These are phyloP conservation scores for Neopipo cinnamomea DNA, from an alignment of 2,113 vertebrate genomes.

Conservation along the genomic window DNA sequence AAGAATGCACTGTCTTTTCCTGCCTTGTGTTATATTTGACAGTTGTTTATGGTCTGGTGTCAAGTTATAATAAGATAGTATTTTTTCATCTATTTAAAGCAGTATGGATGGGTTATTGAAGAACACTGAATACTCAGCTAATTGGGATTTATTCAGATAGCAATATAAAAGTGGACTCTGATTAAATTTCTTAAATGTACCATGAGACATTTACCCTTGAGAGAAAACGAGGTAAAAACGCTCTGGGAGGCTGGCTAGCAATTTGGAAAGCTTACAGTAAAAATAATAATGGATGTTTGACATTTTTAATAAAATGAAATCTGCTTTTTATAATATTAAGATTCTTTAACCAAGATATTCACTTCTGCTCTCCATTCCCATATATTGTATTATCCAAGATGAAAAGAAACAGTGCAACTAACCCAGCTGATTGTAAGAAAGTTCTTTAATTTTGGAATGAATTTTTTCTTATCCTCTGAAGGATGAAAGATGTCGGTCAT, in stretches of 20 bases:
- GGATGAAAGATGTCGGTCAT: not conserved
- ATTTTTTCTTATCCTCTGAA: not conserved
- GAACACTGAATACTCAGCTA: not conserved
- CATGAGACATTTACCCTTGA: not conserved
- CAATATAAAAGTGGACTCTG: not conserved
- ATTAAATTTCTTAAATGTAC: not conserved
- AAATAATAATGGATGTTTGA: not conserved
- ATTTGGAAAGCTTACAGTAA: not conserved
- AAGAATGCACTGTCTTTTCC: not conserved
- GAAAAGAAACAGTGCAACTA: not conserved
- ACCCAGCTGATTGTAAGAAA: not conserved
- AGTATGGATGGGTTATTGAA: not conserved
- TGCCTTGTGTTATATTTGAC: not conserved
- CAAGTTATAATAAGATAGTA: not conserved
- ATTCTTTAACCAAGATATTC: not conserved
- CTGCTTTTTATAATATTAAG: not conserved
- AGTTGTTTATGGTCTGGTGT: not conserved
- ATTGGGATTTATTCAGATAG: not conserved
- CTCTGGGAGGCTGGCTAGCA: not conserved
- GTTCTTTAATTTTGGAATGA: not conserved
- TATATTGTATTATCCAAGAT: not conserved
- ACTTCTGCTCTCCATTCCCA: not conserved
- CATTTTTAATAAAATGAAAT: not conserved
- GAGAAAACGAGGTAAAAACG: not conserved
- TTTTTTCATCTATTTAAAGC: not conserved